Base-by-base conservation (phyloP, 1,140 invertebrate genomes). In the Ceratitis capitata region DNA sequence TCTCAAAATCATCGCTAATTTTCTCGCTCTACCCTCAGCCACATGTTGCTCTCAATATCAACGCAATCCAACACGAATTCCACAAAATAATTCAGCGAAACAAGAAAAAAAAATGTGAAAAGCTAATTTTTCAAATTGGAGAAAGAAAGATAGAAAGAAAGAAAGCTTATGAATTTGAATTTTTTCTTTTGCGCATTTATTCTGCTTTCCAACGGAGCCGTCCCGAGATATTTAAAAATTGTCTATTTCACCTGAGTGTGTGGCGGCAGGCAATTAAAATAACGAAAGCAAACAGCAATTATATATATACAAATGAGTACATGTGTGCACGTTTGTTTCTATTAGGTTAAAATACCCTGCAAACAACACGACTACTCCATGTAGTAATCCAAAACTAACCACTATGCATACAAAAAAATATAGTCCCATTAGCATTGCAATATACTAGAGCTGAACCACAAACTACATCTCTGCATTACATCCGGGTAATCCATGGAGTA, bases 161-260 rank as follows among this genome's bases (percentile, higher is more conserved):
- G 19, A 78, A 74, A 78, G 45, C n/a, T 69, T 78, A 78, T 78
- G 69, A 78, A 26, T 45, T 78, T n/a, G n/a, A n/a, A n/a, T n/a
- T n/a, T n/a, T n/a, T n/a, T n/a, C n/a, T n/a, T 78, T 78, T 78
- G 69, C 39, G 32, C 69, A 78, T 45, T 78, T 78, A 23, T 78
- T 78, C n/a, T n/a, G n/a, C n/a, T n/a, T 78, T 78, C 69, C 69
- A 78, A 78, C 39, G 42, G 69, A 78, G 69, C n/a, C 45, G 69
- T 42, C 39, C 39, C 45, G 69, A 78, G 69, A 26, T 78, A 78
- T 78, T 78, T 45, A 45, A 78, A 42, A 78, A 45, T 26, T 78
- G 35, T 78, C 39, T 78, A 78, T 78, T 45, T 42, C 69, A 78
- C 69, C 69, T 47, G 35, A 45, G 39, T 35, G 35, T 78, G 39